Evolutionary conservation across 64 coral and sea anemone species (phyloP).

Genomic region (Pocillopora damicornis): DNA sequence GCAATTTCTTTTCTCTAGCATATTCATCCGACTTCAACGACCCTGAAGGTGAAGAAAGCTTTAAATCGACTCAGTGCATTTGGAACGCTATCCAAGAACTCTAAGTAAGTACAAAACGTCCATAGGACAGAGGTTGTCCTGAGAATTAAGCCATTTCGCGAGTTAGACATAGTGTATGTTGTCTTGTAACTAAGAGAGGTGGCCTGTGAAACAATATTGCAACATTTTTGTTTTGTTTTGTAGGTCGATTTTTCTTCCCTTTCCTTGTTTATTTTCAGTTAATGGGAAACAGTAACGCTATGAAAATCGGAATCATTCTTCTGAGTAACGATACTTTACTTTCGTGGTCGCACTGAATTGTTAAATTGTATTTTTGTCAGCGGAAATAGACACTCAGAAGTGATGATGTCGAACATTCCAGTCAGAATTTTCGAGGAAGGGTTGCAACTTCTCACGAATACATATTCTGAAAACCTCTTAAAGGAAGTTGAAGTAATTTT

Average conservation of each 20-base stretch:
- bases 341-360: neutral
- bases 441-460: neutral
- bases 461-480: neutral
- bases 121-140: neutral
- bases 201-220: neutral
- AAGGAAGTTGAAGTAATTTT: neutral
- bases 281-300: neutral
- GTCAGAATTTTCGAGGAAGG: neutral
- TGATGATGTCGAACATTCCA: neutral
- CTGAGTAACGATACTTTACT: neutral
- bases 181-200: neutral
- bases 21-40: constrained; percentile 18
- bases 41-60: constrained; percentile 55
- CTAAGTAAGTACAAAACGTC: constrained; percentile 43
- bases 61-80: constrained; percentile 44
- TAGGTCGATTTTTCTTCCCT: neutral
- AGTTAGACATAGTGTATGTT: neutral
- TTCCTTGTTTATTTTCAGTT: neutral
- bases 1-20: constrained; percentile 26
- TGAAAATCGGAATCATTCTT: neutral
- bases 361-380: constrained; percentile 22
- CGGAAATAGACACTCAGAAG: neutral
- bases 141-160: too few species aligned
- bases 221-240: neutral
- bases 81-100: constrained; percentile 50